Conservation (phyloP, 2,888 invertebrate species). For the Tribolium freemani region DNA sequence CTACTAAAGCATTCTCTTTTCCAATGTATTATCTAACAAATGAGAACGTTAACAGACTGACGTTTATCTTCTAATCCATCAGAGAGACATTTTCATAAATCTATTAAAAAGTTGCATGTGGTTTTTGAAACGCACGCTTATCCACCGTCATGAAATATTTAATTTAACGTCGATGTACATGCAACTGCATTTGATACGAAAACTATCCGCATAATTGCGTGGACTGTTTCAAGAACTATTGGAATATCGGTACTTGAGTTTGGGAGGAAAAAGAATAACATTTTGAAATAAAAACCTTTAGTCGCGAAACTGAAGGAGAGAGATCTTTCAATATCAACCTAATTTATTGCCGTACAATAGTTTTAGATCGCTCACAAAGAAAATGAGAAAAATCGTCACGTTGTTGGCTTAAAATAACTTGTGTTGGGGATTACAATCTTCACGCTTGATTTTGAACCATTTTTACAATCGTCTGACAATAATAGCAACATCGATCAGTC, state of each 20-base stretch:
- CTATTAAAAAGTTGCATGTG: conserved; percentile 38
- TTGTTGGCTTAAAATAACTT: conserved; percentile 20
- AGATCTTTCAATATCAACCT: not conserved
- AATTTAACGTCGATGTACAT: conserved; percentile 28
- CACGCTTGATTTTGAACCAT: conserved; percentile 7
- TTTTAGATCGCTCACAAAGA: not conserved
- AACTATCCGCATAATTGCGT: conserved; percentile 19
- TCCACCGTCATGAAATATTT: conserved; percentile 23
- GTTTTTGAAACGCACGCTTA: conserved; percentile 24
- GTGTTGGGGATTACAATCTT: conserved; percentile 1
- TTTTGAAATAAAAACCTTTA: not conserved
- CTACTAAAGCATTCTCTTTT: not conserved
- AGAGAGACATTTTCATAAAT: conserved; percentile 27
- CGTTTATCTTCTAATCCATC: conserved; percentile 20
- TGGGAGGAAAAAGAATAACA: not conserved
- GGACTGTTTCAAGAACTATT: not conserved
- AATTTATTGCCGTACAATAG: conserved; percentile 1
- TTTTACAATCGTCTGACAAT: not conserved
- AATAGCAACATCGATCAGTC: conserved; percentile 7
- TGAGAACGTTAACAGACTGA: not conserved
- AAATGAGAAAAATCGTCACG: conserved; percentile 3
- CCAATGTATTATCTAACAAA: not conserved
- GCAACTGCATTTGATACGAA: conserved; percentile 23
- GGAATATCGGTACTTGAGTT: not conserved
- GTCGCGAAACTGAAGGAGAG: not conserved